These are phyloP conservation scores for Latrodectus hesperus DNA, from an alignment of 2,888 invertebrate species.

Conservation along the genomic window DNA sequence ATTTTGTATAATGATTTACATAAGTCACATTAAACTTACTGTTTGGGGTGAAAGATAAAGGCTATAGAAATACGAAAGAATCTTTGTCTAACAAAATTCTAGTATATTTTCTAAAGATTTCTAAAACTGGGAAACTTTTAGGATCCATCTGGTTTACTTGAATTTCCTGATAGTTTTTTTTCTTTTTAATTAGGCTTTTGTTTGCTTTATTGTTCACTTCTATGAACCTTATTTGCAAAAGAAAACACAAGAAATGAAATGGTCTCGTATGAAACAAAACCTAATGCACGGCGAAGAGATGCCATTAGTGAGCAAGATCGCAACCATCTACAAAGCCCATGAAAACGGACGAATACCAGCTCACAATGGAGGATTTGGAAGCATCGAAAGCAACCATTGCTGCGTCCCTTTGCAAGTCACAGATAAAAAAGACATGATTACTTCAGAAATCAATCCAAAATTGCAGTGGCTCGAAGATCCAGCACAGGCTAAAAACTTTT, in stretches of 20 bases:
- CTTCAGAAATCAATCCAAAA: conserved; percentile 25
- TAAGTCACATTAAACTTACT: too few species aligned
- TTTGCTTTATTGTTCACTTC: conserved; percentile 49
- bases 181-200: conserved; percentile 25
- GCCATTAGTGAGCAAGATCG: conserved; percentile 42
- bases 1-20: too few species aligned
- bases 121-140: too few species aligned
- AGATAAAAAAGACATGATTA: conserved; percentile 13
- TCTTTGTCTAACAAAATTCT: too few species aligned
- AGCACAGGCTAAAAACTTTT: conserved; percentile 32
- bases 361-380: conserved; percentile 23
- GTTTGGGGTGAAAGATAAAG: too few species aligned
- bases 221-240: conserved; percentile 35
- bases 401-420: conserved; percentile 22
- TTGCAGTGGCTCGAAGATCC: conserved; percentile 45
- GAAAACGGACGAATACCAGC: conserved; percentile 38
- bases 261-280: conserved; percentile 53
- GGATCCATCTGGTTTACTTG: too few species aligned
- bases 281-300: conserved; percentile 53
- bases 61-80: too few species aligned
- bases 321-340: conserved; percentile 23
- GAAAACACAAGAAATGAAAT: conserved; percentile 48
- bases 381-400: neutral
- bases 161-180: neutral
- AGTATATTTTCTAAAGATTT: too few species aligned